These are phyloP conservation scores for Ennomos erosarius DNA, from an alignment of 2,888 invertebrate species.

Conservation along the genomic window DNA sequence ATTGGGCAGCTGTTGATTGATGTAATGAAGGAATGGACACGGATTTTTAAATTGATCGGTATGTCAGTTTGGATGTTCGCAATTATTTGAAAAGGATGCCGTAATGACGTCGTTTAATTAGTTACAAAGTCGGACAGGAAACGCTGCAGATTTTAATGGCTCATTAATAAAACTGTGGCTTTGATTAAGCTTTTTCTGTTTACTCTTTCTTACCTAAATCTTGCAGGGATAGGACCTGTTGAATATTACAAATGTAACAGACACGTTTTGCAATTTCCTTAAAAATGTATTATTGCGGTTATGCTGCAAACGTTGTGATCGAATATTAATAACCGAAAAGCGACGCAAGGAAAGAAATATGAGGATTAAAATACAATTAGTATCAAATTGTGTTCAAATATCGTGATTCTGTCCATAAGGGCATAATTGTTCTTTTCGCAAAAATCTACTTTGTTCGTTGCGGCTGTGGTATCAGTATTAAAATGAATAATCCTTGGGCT, in stretches of 20 bases:
- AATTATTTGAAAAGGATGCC: constrained; percentile 18
- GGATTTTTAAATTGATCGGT: constrained; percentile 12
- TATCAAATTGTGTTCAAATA: no score
- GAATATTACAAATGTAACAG: no score
- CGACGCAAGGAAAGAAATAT: no score
- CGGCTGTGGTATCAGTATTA: no score
- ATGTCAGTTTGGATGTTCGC: constrained; percentile 17
- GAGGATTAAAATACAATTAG: no score
- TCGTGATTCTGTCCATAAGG: no score
- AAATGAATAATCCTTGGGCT: no score
- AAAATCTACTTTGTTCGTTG: background rate
- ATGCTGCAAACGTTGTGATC: no score
- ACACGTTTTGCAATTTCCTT: no score
- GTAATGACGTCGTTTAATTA: constrained; percentile 19
- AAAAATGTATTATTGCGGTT: no score
- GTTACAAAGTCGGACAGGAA: constrained; percentile 18
- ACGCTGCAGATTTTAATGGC: constrained; percentile 12
- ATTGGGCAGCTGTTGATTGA: constrained; percentile 28
- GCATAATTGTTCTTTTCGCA: constrained; percentile 2
- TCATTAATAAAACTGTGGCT: constrained; percentile 3
- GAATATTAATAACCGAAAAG: no score
- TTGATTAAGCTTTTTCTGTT: constrained; percentile 10
- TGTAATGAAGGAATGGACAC: constrained; percentile 11
- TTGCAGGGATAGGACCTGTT: background rate
- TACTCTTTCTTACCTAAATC: background rate